Conservation (phyloP, 1,140 invertebrate species). For the Tribolium castaneum region DNA sequence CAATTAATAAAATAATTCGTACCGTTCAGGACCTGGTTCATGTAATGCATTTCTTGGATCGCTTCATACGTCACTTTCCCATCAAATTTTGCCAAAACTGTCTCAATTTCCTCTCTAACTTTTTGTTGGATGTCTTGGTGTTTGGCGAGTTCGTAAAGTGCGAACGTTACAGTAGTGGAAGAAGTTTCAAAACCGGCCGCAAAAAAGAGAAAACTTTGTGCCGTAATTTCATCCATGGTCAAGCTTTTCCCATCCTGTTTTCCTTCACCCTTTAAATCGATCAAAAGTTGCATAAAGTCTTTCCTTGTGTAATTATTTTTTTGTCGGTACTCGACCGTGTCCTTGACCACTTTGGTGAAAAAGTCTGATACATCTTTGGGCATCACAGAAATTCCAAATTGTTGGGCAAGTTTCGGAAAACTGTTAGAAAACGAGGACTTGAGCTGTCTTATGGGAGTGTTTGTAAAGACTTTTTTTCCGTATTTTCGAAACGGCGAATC, state of each 20-base stretch:
- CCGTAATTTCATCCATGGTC: constrained; percentile 66
- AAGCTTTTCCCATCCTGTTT: not conserved
- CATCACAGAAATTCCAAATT: too few relatives aligned
- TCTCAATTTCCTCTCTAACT: constrained; percentile 65
- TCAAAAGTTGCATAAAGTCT: constrained; percentile 72
- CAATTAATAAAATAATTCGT: constrained; percentile 5
- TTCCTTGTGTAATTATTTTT: constrained; percentile 63
- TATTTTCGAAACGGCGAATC: constrained; percentile 62
- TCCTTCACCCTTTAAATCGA: constrained; percentile 64
- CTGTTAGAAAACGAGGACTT: constrained; percentile 54
- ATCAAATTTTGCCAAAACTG: constrained; percentile 63
- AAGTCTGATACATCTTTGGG: constrained; percentile 63
- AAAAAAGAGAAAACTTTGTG: constrained; percentile 71
- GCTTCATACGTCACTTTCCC: constrained; percentile 68
- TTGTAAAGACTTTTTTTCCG: constrained; percentile 16
- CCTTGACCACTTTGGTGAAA: not conserved
- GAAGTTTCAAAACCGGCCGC: constrained; percentile 71
- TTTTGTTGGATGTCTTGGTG: constrained; percentile 63
- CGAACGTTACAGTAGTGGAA: constrained; percentile 74
- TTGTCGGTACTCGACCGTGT: not conserved
- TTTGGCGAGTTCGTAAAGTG: constrained; percentile 73
- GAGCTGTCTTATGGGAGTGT: constrained; percentile 54
- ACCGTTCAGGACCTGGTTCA: constrained; percentile 62
- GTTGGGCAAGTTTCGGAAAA: constrained; percentile 48
- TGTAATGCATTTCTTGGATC: constrained; percentile 67